Evolutionary conservation across 2,113 vertebrate genomes (phyloP).

Genomic region (Pomatorhinus ruficollis): DNA sequence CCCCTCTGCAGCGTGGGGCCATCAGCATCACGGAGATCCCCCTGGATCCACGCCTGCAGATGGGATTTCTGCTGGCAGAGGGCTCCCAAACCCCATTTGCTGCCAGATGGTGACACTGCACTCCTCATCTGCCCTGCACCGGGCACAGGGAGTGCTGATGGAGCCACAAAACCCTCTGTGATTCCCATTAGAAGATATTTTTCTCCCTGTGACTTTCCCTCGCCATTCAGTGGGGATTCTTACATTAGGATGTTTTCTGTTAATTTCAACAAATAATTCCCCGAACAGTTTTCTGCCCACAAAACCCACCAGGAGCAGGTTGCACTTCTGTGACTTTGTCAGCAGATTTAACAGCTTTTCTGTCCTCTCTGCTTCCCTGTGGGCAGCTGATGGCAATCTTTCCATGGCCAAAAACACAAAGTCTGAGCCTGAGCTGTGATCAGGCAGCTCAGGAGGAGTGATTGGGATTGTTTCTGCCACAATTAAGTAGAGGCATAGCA

Average conservation of each 20-base stretch:
- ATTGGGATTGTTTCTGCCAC: background rate
- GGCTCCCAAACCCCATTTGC: background rate
- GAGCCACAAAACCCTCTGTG: background rate
- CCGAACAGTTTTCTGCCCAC: background rate
- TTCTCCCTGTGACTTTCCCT: background rate
- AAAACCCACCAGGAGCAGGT: background rate
- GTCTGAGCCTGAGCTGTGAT: background rate
- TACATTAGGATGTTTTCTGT: background rate
- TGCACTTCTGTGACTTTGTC: background rate
- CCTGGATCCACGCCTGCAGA: background rate
- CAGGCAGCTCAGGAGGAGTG: background rate
- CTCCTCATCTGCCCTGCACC: background rate
- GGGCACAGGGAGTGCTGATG: background rate
- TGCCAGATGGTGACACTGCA: conserved; percentile 5
- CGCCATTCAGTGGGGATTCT: background rate
- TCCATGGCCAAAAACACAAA: background rate
- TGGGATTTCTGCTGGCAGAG: background rate
- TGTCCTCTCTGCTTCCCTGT: background rate
- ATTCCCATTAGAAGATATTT: background rate
- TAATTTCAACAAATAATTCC: background rate
- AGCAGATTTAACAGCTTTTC: background rate
- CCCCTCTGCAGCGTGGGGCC: background rate
- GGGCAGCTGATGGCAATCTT: background rate
- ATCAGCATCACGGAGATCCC: background rate
- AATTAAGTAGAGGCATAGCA: background rate